phyloP scores from a whole-genome alignment of 1,140 invertebrate species.

The Hypothenemus hampei region DNA sequence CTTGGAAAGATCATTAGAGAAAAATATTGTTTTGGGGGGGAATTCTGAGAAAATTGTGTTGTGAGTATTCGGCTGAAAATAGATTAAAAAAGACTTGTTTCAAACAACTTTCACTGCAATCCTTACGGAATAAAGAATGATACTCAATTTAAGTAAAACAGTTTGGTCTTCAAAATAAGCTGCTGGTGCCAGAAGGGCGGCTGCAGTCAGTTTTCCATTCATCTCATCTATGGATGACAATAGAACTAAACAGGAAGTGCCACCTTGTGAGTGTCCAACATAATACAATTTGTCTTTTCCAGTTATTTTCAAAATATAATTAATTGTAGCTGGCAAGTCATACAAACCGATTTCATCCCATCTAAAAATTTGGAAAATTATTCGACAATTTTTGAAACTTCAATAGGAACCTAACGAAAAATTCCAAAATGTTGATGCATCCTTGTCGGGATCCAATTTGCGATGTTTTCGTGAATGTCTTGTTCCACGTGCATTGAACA shows the following conservation, averaged over 20 bases:
- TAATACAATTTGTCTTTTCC: conserved; percentile 49
- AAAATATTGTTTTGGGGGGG: background rate
- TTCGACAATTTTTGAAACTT: background rate
- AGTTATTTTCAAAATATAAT: conserved; percentile 60
- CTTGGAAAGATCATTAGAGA: background rate
- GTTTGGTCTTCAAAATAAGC: conserved; percentile 42
- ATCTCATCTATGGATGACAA: conserved; percentile 49
- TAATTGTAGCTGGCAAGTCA: conserved; percentile 66
- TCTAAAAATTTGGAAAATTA: conserved; percentile 43
- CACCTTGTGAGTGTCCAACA: conserved; percentile 53
- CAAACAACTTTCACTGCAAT: background rate
- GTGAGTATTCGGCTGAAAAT: background rate
- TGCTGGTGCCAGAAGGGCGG: conserved; percentile 55
- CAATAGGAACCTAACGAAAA: conserved; percentile 47
- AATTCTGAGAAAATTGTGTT: conserved; percentile 4
- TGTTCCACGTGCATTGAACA: conserved; percentile 62
- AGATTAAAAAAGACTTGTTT: background rate
- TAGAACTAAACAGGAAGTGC: conserved; percentile 51
- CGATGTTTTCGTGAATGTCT: conserved; percentile 56
- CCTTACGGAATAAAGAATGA: conserved; percentile 2
- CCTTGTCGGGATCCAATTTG: conserved; percentile 43
- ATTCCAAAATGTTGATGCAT: conserved; percentile 56
- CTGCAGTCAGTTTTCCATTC: conserved; percentile 49
- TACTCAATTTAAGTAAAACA: background rate
- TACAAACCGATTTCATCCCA: conserved; percentile 69